Evolutionary conservation across 2,113 vertebrate species (phyloP), one percentile per base, ranked within the genome.

Genomic region (Myrmecophaga tridactyla): DNA sequence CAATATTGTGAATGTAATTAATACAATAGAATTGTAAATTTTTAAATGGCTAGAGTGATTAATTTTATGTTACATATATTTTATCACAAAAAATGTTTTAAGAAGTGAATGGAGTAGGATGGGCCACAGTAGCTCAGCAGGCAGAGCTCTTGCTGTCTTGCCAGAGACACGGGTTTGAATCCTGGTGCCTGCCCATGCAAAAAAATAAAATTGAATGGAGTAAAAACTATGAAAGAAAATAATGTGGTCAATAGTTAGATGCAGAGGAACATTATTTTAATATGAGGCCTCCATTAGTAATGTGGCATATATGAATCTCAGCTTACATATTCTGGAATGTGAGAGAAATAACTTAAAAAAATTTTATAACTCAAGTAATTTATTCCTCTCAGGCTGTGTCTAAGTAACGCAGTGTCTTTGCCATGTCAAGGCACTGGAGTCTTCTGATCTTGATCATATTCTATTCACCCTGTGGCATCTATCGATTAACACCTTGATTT

Each of bases 191-290:
- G n/a, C n/a, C n/a, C n/a, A n/a, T n/a, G n/a, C n/a, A n/a, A n/a
- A n/a, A n/a, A n/a, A n/a, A n/a, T n/a, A n/a, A n/a, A n/a, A n/a
- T n/a, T n/a, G n/a, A 53, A 53, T 67, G 4, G 34, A 4, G 13
- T 58, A 80, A 88, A 91, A 62, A 48, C 9, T 39, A 56, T 80
- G 18, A 17, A 85, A 77, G 34, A 90, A 73, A 67, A 82, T 51
- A 76, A 63, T 25, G 41, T 69, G 39, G 11, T 75, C 58, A 70
- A 6, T 62, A 39, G 5, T 51, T 39, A 58, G 76, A 83, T 36
- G 39, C 60, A 60, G 46, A 87, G 5, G 36, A 84, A 88, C 63
- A 43, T 2, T 89, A 5, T 69, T 89, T 88, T 88, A 46, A 53
- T 65, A 43, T 43, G 51, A 65, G 8, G n/a, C 27, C 56, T 86